phyloP scores from a whole-genome alignment of 2,113 vertebrate genomes.

The Gadus macrocephalus region DNA sequence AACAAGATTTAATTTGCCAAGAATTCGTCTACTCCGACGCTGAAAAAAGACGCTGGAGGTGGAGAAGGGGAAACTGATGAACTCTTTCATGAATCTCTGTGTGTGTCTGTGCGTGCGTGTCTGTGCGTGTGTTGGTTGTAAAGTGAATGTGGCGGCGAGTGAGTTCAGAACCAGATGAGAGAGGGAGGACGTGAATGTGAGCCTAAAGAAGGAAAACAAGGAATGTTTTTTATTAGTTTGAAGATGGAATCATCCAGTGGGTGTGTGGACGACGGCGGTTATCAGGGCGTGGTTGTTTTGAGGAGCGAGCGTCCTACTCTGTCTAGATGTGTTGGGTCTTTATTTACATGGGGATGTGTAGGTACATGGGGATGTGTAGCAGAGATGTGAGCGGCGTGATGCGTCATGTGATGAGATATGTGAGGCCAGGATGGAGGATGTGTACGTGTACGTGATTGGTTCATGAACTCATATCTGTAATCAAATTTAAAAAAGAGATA shows the following conservation, averaged over 20 bases:
- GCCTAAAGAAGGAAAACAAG: conserved; percentile 77
- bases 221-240: conserved; percentile 52
- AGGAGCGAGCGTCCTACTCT: conserved; percentile 59
- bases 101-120: conserved; percentile 42
- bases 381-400: conserved; percentile 76
- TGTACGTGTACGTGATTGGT: conserved; percentile 73
- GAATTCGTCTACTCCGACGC: too few species aligned
- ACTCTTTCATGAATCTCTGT: conserved; percentile 62
- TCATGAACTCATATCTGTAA: conserved; percentile 76
- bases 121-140: conserved; percentile 37
- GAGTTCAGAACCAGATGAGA: conserved; percentile 42
- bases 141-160: conserved; percentile 52
- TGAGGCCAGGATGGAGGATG: conserved; percentile 70
- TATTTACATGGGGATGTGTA: conserved; percentile 68
- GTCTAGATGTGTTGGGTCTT: conserved; percentile 81
- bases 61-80: conserved; percentile 1
- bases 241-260: conserved; percentile 53
- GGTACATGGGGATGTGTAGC: conserved; percentile 68
- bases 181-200: conserved; percentile 78
- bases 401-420: conserved; percentile 81
- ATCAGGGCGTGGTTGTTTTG: conserved; percentile 26
- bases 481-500: conserved; percentile 54
- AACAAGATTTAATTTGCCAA: too few species aligned
- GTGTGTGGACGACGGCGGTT: conserved; percentile 26
- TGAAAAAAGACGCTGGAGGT: too few species aligned